Conservation (phyloP, 2,113 vertebrate species). For the Tupaia tana region DNA sequence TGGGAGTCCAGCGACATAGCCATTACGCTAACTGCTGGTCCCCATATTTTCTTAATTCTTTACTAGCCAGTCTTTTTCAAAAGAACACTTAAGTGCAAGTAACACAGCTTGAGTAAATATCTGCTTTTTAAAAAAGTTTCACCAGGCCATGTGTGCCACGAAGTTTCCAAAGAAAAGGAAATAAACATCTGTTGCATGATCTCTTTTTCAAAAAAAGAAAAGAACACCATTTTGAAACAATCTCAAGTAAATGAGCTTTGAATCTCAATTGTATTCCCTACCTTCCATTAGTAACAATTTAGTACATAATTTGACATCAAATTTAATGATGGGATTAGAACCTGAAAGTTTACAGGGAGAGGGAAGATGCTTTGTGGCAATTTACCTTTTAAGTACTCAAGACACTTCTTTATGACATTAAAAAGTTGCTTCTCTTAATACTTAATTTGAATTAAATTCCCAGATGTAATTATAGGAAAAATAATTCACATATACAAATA, state of each 20-base stretch:
- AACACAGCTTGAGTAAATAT: not conserved
- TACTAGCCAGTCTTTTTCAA: not conserved
- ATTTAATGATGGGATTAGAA: slow-evolving; percentile 36
- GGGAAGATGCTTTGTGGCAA: not conserved
- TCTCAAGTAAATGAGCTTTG: slow-evolving; percentile 8
- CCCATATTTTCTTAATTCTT: slow-evolving; percentile 46
- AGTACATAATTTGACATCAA: slow-evolving; percentile 56
- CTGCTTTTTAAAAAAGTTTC: not conserved
- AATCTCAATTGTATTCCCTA: slow-evolving; percentile 14
- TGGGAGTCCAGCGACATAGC: too few species aligned
- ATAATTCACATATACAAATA: slow-evolving; percentile 55
- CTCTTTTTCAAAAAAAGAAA: not conserved
- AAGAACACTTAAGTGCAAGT: slow-evolving; percentile 8
- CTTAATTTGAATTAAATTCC: slow-evolving; percentile 66
- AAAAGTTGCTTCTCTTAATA: slow-evolving; percentile 30
- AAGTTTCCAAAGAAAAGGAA: slow-evolving; percentile 26
- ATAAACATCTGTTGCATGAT: not conserved
- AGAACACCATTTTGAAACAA: not conserved
- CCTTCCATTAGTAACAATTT: not conserved
- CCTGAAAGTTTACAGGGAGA: not conserved
- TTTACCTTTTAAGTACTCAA: slow-evolving; percentile 51
- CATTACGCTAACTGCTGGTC: too few species aligned
- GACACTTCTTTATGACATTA: slow-evolving; percentile 38
- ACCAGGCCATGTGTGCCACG: not conserved
- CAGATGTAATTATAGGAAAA: slow-evolving; percentile 50